Evolutionary conservation across 2,888 invertebrate species (phyloP).

Genomic region (Mylabris sibirica): DNA sequence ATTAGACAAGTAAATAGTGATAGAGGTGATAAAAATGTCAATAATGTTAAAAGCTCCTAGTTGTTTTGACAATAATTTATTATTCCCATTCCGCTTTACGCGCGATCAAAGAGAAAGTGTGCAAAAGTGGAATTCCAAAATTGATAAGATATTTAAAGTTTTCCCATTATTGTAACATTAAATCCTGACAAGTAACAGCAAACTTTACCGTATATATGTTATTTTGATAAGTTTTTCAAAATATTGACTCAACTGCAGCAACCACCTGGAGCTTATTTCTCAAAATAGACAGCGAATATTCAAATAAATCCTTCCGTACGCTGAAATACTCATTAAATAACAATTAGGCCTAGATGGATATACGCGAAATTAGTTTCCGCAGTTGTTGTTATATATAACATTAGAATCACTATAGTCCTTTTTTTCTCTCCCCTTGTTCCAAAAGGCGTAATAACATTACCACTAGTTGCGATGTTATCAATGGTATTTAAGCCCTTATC

Average conservation of each 20-base stretch:
- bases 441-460: not conserved
- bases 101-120: no score
- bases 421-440: not conserved
- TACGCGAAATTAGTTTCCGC: conserved; percentile 25
- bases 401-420: not conserved
- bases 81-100: no score
- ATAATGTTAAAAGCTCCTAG: no score
- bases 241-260: no score
- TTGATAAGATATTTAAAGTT: no score
- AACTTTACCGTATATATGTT: no score
- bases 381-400: conserved; percentile 1
- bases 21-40: no score
- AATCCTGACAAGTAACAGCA: no score
- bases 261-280: not conserved
- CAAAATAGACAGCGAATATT: not conserved
- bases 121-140: no score
- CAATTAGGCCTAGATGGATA: conserved; percentile 24
- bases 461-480: conserved; percentile 24
- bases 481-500: conserved; percentile 29
- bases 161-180: no score
- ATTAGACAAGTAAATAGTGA: not conserved
- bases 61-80: no score
- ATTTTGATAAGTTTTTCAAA: no score
- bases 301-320: not conserved
- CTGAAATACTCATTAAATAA: conserved; percentile 22